phyloP scores from a whole-genome alignment of 2,113 vertebrate genomes.

The Eubucco bourcierii region DNA sequence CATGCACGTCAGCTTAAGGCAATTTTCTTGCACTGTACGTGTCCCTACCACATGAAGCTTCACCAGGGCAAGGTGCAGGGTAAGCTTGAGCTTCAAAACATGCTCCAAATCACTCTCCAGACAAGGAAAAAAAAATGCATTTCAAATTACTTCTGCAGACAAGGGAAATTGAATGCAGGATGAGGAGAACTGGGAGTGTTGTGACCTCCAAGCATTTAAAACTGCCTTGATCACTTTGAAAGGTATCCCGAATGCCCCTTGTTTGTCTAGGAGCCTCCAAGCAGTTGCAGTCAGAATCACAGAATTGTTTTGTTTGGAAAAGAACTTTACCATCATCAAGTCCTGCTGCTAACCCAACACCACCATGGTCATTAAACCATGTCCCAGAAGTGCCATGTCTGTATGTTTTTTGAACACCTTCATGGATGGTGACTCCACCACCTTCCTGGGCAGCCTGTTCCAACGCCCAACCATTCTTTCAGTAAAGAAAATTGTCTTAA shows the following conservation, averaged over 20 bases:
- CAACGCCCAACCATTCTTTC: too few species aligned
- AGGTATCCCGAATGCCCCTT: neutral
- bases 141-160: neutral
- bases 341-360: too few species aligned
- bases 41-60: neutral
- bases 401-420: too few species aligned
- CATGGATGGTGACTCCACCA: too few species aligned
- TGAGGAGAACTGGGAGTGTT: neutral
- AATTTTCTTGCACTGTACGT: neutral
- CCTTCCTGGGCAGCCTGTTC: too few species aligned
- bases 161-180: neutral
- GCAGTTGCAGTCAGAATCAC: neutral
- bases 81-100: neutral
- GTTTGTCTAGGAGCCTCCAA: neutral
- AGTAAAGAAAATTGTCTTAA: too few species aligned
- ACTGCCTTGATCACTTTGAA: neutral
- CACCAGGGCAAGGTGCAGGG: neutral
- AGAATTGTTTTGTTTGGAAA: too few species aligned
- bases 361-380: too few species aligned
- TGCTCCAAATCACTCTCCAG: neutral
- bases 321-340: too few species aligned
- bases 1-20: neutral
- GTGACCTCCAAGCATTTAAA: neutral
- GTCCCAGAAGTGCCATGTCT: too few species aligned
- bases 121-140: neutral